phyloP scores from a whole-genome alignment of 2,113 vertebrate genomes.

The Sigmodon hispidus region DNA sequence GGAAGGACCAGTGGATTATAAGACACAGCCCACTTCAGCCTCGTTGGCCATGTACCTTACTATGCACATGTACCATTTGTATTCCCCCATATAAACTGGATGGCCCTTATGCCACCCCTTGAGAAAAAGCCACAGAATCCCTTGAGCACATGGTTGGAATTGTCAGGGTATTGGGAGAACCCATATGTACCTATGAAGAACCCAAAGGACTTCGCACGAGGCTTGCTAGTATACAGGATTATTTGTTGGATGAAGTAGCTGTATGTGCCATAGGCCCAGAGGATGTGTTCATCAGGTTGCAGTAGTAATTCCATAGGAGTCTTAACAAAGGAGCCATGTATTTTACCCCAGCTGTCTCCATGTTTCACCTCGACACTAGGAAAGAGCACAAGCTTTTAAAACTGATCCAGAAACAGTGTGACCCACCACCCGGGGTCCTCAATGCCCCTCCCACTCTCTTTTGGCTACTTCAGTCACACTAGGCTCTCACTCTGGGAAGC shows the following conservation, averaged over 20 bases:
- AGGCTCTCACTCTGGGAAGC: background rate
- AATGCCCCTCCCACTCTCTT: background rate
- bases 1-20: too few species aligned
- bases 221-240: accelerated
- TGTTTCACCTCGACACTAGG: slow-evolving; percentile 11
- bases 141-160: accelerated
- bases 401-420: accelerated
- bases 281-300: accelerated
- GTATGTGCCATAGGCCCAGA: accelerated
- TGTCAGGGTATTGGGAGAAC: accelerated
- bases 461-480: background rate
- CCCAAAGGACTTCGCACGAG: accelerated
- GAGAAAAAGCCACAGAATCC: background rate
- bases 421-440: accelerated
- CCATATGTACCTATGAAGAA: accelerated
- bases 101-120: accelerated
- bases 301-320: accelerated
- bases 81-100: background rate
- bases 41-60: accelerated
- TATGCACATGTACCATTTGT: accelerated
- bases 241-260: accelerated
- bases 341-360: accelerated
- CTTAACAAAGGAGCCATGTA: accelerated
- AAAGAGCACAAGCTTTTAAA: background rate
- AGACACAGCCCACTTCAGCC: accelerated